Evolutionary conservation across 1,140 invertebrate genomes (phyloP).

Genomic region (Tetragonula clypearis): DNA sequence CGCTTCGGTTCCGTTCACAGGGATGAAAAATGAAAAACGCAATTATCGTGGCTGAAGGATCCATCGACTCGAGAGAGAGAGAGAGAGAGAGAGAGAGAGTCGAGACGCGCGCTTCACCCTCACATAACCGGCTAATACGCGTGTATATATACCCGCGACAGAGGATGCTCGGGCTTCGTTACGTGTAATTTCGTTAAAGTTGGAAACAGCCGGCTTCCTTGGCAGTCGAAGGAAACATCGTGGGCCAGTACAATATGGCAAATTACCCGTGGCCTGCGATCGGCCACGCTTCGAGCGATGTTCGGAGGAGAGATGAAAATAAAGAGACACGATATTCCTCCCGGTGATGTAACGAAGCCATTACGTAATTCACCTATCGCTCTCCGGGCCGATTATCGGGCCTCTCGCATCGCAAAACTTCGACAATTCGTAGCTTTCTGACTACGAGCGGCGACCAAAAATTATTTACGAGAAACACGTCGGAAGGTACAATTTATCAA

Average conservation of each 20-base stretch:
- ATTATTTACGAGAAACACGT: too few relatives aligned
- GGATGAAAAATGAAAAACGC: slow-evolving; percentile 24
- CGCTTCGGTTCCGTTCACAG: background rate
- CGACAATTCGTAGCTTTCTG: too few relatives aligned
- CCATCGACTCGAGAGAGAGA: background rate
- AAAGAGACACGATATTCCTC: background rate
- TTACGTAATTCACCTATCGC: background rate
- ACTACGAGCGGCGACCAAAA: too few relatives aligned
- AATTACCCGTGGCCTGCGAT: background rate
- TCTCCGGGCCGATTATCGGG: background rate
- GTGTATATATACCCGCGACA: background rate
- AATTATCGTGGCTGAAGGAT: background rate
- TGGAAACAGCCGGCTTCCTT: slow-evolving; percentile 6
- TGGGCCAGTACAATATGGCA: background rate
- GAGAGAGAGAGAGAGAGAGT: too few relatives aligned
- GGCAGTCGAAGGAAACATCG: background rate
- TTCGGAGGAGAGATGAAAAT: background rate
- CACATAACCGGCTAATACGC: slow-evolving; percentile 13
- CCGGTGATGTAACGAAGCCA: background rate
- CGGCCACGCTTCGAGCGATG: background rate
- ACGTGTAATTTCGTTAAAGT: slow-evolving; percentile 36
- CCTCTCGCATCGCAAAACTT: too few relatives aligned
- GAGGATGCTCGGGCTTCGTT: slow-evolving; percentile 22
- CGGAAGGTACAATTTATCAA: too few relatives aligned
- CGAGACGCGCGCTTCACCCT: background rate